Base-by-base conservation (phyloP, 2,888 invertebrate genomes). In the Conomelus anceps region DNA sequence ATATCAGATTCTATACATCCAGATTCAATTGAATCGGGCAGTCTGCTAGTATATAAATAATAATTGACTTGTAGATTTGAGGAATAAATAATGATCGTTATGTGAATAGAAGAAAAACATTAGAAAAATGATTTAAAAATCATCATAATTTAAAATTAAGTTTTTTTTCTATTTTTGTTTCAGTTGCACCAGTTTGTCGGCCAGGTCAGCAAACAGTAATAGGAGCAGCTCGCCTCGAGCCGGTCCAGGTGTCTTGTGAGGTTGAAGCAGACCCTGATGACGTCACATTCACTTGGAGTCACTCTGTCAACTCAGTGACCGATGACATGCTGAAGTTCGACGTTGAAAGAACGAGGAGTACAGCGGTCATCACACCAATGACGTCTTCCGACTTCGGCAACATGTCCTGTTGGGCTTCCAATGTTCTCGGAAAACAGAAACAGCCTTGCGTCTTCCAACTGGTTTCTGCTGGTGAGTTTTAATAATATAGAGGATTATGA, bases 201-300 rank as follows among this genome's bases (percentile, higher is more conserved):
- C 94, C 95, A 0, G 95, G 95, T 34, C 97, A 96, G 92, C 94
- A 95, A 88, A 95, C 94, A 91, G 94, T 95, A n/a, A 96, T 96
- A 92, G 96, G 96, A 23, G 96, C 96, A 22, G 97, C 96, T 17
- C 94, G 96, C 22, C 95, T 95, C 91, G 97, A 97, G 93, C 94
- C 94, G 13, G 95, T 95, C 41, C 94, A 94, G 92, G 95, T 97
- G 91, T 94, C 95, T 20, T 97, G 94, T 92, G 95, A 96, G 92
- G 93, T 97, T 84, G 96, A 97, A 91, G 96, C 97, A 0, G 97
- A 97, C 92, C 97, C 97, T 11, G 94, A 95, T 92, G 96, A 96
- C 91, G 94, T 96, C 84, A 94, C 94, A 91, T 96, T 96, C 93
- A 94, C 94, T 90, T 96, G 96, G 96, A 96, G 95, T 95, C 88